Evolutionary conservation across 2,797 vertebrate species (phyloP), one percentile per base, ranked within the genome.

Genomic region (Tadarida brasiliensis): DNA sequence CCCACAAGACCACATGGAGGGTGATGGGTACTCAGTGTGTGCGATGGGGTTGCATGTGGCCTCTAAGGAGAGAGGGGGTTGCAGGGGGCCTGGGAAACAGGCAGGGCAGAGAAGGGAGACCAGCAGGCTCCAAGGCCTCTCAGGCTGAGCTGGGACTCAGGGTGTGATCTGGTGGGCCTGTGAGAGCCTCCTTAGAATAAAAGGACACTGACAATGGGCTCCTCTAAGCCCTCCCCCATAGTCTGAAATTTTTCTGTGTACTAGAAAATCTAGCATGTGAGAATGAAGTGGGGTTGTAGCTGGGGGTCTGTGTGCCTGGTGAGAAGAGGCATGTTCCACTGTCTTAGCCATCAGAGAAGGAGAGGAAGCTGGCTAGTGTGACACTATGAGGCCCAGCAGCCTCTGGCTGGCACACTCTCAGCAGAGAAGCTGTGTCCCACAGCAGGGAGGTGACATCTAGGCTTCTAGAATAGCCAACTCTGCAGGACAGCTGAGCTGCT

Each of bases 391-490:
- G 71, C 26, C 71, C 49, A n/a, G 28, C 9, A 35, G 5, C 20
- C 82, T 39, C 7, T 1, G 22, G 51, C 74, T 89, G 71, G 54
- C 16, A 30, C 2, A 7, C n/a, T 77, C 14, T 54, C 9, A 15
- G 65, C 49, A 76, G 73, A 77, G 44, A 78, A 70, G 76, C 61
- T 11, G 44, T 65, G 17, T 81, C 73, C 83, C 70, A 28, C 7
- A 39, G 14, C 12, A 77, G 28, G 35, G 71, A 96, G 73, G 56
- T 1, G 16, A 51, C 3, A 11, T 54, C 81, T 35, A 80, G 76
- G 78, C 19, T 92, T 90, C 70, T 65, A 81, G 67, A 95, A 83
- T 19, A 91, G 80, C 59, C 90, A 57, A 89, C 44, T 86, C 82
- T 61, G 51, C 78, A 94, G 82, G 61, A 26, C 93, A 91, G 80